Base-by-base conservation (phyloP, 2,888 invertebrate species). In the Lithophane leautieri region DNA sequence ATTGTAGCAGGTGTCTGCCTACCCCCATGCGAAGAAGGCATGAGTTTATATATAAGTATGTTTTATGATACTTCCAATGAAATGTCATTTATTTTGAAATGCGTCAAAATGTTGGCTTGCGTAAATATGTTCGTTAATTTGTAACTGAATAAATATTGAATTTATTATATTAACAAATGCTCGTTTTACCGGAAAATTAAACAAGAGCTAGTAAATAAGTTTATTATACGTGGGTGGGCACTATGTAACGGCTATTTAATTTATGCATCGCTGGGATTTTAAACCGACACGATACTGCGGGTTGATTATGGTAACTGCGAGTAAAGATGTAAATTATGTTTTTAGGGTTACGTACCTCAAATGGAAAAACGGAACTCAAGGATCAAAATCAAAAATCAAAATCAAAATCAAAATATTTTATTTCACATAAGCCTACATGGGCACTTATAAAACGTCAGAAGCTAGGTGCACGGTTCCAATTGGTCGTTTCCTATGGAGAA, bases 161-260 rank as follows among this genome's bases (percentile, higher is more conserved):
- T 6, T 54, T 19, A 6, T 54, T 19, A 42, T 8, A 40, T 52
- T 42, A 54, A 40, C 4, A 40, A 65, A 66, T 42, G n/a, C 16
- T 54, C 7, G 3, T 68, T 79, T 71, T 42, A 14, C 62, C 34
- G 58, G 28, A 47, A 71, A 83, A 68, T 56, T 2, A n/a, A 70
- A 65, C 44, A 68, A n/a, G 19, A 61, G 22, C 42, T 47, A 54
- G 34, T 61, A 79, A 68, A 60, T 68, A 80, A 54, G 67, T 63
- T 71, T n/a, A 80, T 83, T 79, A 50, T 50, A 68, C 52, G 34
- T 68, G 67, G 71, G 67, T 71, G 52, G 70, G 61, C 22, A 69
- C 61, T 71, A 80, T 68, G 54, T 67, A 50, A 54, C 4, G 58
- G 42, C 47, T 58, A 67, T 66, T 70, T 67, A 66, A 81, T 81